phyloP scores from a whole-genome alignment of 1,140 invertebrate genomes.

The Pantala flavescens region DNA sequence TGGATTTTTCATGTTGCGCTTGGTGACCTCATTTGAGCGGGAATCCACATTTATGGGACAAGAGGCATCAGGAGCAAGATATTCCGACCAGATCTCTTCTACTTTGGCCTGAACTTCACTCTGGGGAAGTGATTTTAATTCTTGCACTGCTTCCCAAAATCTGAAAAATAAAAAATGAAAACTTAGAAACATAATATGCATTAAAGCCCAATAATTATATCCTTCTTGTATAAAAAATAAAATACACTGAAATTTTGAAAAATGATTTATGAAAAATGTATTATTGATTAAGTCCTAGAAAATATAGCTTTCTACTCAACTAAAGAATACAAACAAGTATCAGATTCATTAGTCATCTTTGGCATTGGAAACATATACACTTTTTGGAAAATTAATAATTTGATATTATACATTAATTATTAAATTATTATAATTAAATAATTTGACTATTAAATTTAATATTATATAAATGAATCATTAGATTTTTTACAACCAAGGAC shows the following conservation, averaged over 20 bases:
- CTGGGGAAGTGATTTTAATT: constrained; percentile 77
- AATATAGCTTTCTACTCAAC: too few relatives aligned
- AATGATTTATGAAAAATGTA: background rate
- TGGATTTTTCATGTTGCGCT: constrained; percentile 61
- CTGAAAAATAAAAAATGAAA: constrained; percentile 38
- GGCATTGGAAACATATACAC: too few relatives aligned
- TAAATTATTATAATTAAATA: too few relatives aligned
- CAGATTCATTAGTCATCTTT: too few relatives aligned
- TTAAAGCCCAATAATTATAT: background rate
- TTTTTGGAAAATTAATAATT: too few relatives aligned
- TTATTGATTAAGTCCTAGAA: background rate
- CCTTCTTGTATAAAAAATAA: background rate
- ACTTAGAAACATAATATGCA: too few relatives aligned
- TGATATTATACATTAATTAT: too few relatives aligned
- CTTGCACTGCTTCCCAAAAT: constrained; percentile 94
- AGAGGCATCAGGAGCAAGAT: constrained; percentile 82
- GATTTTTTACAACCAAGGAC: constrained; percentile 12
- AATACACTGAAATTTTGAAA: background rate
- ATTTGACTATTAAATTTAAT: too few relatives aligned
- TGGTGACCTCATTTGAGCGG: constrained; percentile 66
- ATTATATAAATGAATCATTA: too few relatives aligned
- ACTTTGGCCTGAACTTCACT: constrained; percentile 76
- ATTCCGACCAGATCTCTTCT: constrained; percentile 90
- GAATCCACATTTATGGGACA: constrained; percentile 97
- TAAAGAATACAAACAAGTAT: too few relatives aligned